Evolutionary conservation across 2,113 vertebrate species (phyloP).

Genomic region (Menidia beryllina): DNA sequence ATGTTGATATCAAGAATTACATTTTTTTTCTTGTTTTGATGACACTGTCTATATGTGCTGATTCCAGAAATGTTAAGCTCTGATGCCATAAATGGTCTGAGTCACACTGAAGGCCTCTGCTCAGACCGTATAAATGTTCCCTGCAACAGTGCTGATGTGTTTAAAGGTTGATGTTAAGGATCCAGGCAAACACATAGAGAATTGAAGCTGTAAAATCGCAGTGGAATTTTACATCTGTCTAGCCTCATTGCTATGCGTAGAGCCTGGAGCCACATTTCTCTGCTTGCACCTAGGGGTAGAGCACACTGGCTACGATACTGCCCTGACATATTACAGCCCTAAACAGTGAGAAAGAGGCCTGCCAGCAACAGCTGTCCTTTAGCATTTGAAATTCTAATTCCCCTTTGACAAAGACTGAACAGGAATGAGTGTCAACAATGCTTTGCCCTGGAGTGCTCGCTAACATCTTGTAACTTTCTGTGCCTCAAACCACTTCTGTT

Average conservation of each 20-base stretch:
- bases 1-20: no score
- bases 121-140: constrained; percentile 55
- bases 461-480: constrained; percentile 75
- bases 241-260: constrained; percentile 79
- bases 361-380: constrained; percentile 84
- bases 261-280: constrained; percentile 66
- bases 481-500: constrained; percentile 59
- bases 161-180: constrained; percentile 44
- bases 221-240: constrained; percentile 81
- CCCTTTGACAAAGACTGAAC: constrained; percentile 73
- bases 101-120: constrained; percentile 16
- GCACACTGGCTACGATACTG: constrained; percentile 63
- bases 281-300: constrained; percentile 58
- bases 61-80: constrained; percentile 7
- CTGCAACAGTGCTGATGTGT: constrained; percentile 34
- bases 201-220: constrained; percentile 65
- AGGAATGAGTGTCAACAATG: constrained; percentile 70
- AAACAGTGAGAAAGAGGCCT: constrained; percentile 68
- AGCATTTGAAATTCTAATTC: constrained; percentile 75
- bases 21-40: no score
- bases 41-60: not conserved
- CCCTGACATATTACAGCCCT: constrained; percentile 75
- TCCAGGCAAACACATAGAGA: constrained; percentile 43
- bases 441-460: constrained; percentile 54
- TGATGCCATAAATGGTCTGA: not conserved